Conservation (phyloP, 2,797 vertebrate species). For the Mus caroli region DNA sequence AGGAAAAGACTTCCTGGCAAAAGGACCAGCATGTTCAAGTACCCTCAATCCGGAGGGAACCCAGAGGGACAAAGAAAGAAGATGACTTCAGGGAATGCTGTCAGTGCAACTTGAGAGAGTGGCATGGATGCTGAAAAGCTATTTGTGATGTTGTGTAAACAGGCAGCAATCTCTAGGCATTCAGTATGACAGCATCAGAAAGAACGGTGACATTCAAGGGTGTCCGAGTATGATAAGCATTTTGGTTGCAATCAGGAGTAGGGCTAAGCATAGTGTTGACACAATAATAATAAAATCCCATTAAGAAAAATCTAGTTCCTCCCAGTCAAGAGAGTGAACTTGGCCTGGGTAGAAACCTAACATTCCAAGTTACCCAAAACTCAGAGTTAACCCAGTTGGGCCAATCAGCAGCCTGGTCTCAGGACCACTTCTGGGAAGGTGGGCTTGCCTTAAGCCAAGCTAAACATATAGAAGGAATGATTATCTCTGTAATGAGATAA, state of each 20-base stretch:
- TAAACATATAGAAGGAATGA: no score
- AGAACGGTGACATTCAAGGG: neutral
- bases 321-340: neutral
- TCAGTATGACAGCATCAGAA: neutral
- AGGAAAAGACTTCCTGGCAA: neutral
- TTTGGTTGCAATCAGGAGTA: no score
- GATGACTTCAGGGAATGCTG: neutral
- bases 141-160: neutral
- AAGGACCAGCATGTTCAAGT: neutral
- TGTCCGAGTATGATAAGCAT: neutral
- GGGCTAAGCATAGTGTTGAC: neutral
- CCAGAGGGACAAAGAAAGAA: neutral
- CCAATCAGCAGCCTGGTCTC: neutral
- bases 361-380: neutral
- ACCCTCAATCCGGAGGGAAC: neutral
- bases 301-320: neutral
- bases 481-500: neutral
- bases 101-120: neutral
- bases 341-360: neutral
- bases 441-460: neutral
- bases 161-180: neutral
- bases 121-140: neutral
- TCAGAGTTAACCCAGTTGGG: neutral
- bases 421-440: no score
- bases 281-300: no score